Evolutionary conservation across 1,140 invertebrate species (phyloP).

Genomic region (Drosophila pseudoobscura): DNA sequence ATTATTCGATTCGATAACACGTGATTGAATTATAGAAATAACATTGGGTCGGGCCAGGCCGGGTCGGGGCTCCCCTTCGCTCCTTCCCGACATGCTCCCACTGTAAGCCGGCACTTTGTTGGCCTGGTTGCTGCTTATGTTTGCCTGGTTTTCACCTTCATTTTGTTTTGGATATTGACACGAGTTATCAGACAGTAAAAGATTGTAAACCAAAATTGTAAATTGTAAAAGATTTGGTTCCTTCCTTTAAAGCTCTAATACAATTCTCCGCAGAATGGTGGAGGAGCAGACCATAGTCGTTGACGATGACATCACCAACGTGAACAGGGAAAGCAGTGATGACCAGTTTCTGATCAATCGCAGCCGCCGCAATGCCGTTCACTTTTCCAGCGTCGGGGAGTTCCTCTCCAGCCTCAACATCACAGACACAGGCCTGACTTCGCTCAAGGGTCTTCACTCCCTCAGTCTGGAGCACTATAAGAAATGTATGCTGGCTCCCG

Average conservation of each 20-base stretch:
- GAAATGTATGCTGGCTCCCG: conserved; percentile 2
- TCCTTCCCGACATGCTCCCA: too few relatives aligned
- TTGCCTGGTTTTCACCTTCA: not conserved
- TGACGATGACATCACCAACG: not conserved
- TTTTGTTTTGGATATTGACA: not conserved
- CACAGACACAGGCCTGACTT: conserved; percentile 24
- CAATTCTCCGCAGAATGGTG: too few relatives aligned
- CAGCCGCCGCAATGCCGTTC: conserved; percentile 34
- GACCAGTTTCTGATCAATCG: conserved; percentile 1
- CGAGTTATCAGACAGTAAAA: too few relatives aligned
- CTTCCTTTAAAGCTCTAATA: too few relatives aligned
- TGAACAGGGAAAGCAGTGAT: conserved; percentile 10
- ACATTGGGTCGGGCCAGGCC: not conserved
- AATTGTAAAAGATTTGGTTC: too few relatives aligned
- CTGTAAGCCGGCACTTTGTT: not conserved
- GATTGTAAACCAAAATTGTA: too few relatives aligned
- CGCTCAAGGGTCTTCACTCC: conserved; percentile 12
- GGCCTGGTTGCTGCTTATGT: not conserved
- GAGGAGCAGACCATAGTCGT: not conserved
- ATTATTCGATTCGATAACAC: conserved; percentile 76
- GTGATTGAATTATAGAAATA: conserved; percentile 81
- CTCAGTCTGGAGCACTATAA: conserved; percentile 41
- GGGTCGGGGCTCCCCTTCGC: not conserved
- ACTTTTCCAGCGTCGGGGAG: conserved; percentile 25
- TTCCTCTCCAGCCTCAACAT: conserved; percentile 47